Evolutionary conservation across 2,113 vertebrate genomes (phyloP).

Genomic region (Microtus ochrogaster): DNA sequence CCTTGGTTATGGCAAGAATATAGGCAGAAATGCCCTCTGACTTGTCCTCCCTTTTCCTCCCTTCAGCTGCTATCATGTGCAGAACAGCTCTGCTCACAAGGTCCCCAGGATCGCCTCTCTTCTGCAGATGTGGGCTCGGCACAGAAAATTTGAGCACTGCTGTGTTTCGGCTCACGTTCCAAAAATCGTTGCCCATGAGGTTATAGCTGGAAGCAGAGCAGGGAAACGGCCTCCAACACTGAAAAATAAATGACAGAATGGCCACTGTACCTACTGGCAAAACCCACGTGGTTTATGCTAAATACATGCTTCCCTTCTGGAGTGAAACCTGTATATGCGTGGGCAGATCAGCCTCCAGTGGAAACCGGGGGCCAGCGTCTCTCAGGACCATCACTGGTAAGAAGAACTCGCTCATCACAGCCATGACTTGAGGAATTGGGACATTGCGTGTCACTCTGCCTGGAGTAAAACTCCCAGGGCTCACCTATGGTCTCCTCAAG

Average conservation of each 20-base stretch:
- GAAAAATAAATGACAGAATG: not conserved
- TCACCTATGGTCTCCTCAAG: not conserved
- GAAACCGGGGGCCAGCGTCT: not conserved
- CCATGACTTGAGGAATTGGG: not conserved
- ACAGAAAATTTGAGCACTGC: not conserved
- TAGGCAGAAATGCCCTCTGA: not conserved
- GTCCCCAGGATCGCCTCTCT: not conserved
- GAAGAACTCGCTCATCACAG: not conserved
- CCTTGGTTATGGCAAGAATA: not conserved
- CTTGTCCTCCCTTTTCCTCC: not conserved
- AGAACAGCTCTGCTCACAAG: not conserved
- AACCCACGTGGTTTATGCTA: not conserved
- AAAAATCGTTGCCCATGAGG: not conserved
- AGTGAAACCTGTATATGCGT: not conserved
- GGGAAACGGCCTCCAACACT: not conserved
- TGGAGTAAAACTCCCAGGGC: not conserved
- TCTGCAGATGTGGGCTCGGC: not conserved
- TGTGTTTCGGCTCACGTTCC: not conserved
- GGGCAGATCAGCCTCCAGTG: not conserved
- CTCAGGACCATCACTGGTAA: not conserved
- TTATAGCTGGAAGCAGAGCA: not conserved
- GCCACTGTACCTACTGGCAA: not conserved
- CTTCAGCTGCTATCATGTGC: not conserved
- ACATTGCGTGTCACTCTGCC: not conserved
- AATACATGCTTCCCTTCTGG: not conserved